These are phyloP conservation scores for Ectemnius lituratus DNA, from an alignment of 2,888 invertebrate genomes.

Conservation along the genomic window DNA sequence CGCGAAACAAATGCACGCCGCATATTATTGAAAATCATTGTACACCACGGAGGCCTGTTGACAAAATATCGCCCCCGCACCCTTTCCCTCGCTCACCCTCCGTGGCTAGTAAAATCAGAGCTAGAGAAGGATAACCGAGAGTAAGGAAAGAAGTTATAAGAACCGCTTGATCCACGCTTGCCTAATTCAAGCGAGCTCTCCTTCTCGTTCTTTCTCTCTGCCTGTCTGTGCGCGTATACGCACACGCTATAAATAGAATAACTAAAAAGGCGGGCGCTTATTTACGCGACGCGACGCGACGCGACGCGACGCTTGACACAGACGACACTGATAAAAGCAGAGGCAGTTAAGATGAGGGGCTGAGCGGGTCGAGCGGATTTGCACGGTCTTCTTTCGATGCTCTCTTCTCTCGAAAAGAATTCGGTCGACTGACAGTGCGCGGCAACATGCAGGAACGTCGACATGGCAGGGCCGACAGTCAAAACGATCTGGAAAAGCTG, in stretches of 20 bases:
- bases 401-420: background rate
- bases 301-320: background rate
- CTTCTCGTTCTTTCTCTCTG: too few species aligned
- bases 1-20: slow-evolving; percentile 67
- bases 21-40: slow-evolving; percentile 65
- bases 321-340: background rate
- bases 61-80: slow-evolving; percentile 53
- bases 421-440: too few species aligned
- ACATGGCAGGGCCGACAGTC: too few species aligned
- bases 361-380: background rate
- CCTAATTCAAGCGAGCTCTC: background rate
- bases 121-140: slow-evolving; percentile 36
- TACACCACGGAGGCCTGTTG: slow-evolving; percentile 58
- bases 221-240: too few species aligned
- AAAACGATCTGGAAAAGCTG: too few species aligned
- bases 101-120: slow-evolving; percentile 37
- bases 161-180: slow-evolving; percentile 10
- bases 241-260: slow-evolving; percentile 6
- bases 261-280: background rate
- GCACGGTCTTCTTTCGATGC: background rate
- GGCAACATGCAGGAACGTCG: too few species aligned
- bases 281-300: background rate
- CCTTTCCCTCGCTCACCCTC: background rate
- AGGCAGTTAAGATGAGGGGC: background rate
- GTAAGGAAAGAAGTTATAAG: slow-evolving; percentile 17